Percentiles rank a stretch among this genome's conserved stretches.
Evolutionary conservation across 2,797 vertebrate genomes (phyloP).

Genomic region (Meriones psammophilus): DNA sequence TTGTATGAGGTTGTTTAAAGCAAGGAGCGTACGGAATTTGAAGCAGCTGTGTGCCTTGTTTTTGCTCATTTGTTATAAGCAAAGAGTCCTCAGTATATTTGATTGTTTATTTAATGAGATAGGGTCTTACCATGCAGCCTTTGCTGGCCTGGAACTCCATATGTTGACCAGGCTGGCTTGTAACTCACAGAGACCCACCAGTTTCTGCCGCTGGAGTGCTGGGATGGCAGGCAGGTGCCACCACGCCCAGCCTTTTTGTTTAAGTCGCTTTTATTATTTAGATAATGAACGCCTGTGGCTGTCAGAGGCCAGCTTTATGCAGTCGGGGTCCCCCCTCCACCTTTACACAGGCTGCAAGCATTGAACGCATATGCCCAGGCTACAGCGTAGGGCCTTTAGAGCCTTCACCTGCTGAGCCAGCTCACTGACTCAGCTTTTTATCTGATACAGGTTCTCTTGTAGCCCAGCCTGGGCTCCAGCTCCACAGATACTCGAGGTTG

Average conservation of each 20-base stretch:
- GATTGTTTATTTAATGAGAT: neutral
- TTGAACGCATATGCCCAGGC: neutral
- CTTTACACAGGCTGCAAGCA: neutral
- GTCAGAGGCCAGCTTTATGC: neutral
- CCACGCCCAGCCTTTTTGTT: neutral
- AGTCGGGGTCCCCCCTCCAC: neutral
- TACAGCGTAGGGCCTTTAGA: neutral
- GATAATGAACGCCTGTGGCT: neutral
- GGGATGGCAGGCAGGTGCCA: neutral
- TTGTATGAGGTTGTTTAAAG: constrained; percentile 46
- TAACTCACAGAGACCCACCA: neutral
- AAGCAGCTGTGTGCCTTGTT: constrained; percentile 10
- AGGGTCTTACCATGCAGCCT: neutral
- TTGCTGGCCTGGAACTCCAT: neutral
- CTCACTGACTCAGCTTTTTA: neutral
- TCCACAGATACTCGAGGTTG: neutral
- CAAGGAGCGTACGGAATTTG: constrained; percentile 3
- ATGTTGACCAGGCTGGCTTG: too few relatives aligned
- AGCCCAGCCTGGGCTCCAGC: neutral
- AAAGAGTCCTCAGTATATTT: neutral
- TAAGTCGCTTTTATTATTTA: neutral
- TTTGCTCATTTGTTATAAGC: constrained; percentile 50
- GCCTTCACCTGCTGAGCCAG: neutral
- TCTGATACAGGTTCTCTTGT: neutral
- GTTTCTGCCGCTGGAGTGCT: neutral